These are phyloP conservation scores for Neomonachus schauinslandi DNA, from an alignment of 2,113 vertebrate genomes.

Conservation along the genomic window DNA sequence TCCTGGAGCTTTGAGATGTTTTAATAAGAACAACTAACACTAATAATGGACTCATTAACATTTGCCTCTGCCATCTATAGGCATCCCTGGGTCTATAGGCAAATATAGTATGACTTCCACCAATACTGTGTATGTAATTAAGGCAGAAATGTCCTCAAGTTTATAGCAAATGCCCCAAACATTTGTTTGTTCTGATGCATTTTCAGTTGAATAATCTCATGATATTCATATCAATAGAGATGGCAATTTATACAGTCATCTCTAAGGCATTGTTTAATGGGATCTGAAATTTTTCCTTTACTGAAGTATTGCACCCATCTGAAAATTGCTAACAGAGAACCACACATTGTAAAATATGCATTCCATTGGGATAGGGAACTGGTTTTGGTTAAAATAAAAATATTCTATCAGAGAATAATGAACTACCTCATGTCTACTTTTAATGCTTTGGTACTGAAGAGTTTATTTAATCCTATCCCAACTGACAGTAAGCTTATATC, in stretches of 20 bases:
- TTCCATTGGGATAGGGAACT: neutral
- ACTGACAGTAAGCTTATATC: neutral
- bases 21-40: constrained; percentile 53
- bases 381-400: constrained; percentile 13
- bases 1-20: constrained; percentile 38
- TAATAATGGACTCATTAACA: constrained; percentile 43
- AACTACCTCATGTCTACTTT: neutral
- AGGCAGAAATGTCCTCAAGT: neutral
- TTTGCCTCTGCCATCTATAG: neutral
- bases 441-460: neutral
- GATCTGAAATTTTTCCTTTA: neutral
- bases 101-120: neutral
- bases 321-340: neutral
- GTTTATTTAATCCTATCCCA: neutral
- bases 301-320: neutral
- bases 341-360: neutral
- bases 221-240: neutral
- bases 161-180: neutral
- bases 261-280: neutral
- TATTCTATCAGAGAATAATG: neutral
- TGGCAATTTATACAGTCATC: neutral
- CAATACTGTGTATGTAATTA: neutral
- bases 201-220: neutral
- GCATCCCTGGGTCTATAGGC: neutral
- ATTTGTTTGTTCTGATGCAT: neutral